Base-by-base conservation (phyloP, 2,113 vertebrate species). In the Lamprotornis superbus region DNA sequence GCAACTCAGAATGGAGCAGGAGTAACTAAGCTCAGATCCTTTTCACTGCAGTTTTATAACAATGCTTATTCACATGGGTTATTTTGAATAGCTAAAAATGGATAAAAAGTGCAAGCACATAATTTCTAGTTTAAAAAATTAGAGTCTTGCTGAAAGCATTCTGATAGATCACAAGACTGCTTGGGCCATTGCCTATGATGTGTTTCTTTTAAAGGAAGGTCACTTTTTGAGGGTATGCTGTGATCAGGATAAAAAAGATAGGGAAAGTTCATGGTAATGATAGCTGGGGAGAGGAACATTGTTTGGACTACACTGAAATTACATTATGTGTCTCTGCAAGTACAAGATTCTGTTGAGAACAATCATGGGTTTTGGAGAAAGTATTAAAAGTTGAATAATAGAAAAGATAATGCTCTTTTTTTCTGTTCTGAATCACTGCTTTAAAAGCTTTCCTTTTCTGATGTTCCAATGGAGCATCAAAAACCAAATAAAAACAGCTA, bases 231-330 rank as follows among this genome's bases (percentile, higher is more conserved):
- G 23, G 12, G 4, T 47, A 50, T 40, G 42, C 40, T 93, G 75
- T 59, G 46, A 82, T n/a, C 27, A 71, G 13, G 24, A 21, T 21
- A 11, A 63, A 61, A 60, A 37, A 52, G 5, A 14, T 6, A 70
- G 46, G 50, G 40, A 55, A 94, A 93, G 95, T 83, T 95, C 92
- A 91, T 33, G 85, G 85, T 39, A 44, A 47, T 74, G 79, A 63
- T 39, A 81, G 59, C 82, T 56, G 33, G 12, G 18, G 55, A 77
- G 47, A 49, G 47, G 20, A 89, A 74, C 44, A 10, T 68, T 93
- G 83, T 88, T 90, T 88, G 69, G 71, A 64, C 75, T 90, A 60
- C 60, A 53, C 28, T 46, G 65, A 87, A 83, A 83, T 95, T 64
- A 75, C 49, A 87, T 75, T 74, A 55, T 18, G 55, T 79, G 8